Evolutionary conservation across 2,113 vertebrate species (phyloP).

Genomic region (Apodemus sylvaticus): DNA sequence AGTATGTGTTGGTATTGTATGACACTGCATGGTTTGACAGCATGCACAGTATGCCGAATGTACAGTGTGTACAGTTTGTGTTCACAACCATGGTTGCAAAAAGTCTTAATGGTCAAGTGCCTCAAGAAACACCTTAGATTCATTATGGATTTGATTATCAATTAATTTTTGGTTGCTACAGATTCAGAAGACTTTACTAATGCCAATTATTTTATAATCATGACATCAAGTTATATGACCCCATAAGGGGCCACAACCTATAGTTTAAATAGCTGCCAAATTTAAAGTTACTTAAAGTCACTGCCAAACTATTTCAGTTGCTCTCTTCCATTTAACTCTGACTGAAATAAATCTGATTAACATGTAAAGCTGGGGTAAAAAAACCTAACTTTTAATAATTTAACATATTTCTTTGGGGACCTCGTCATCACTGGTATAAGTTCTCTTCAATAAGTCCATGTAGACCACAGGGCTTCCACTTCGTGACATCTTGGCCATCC

Average conservation of each 20-base stretch:
- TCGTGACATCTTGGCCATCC: neutral
- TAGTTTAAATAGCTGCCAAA: neutral
- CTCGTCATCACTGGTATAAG: constrained; percentile 6
- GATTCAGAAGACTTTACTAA: neutral
- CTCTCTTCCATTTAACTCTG: neutral
- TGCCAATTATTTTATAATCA: neutral
- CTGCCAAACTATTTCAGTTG: neutral
- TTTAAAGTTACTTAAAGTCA: neutral
- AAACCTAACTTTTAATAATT: constrained; percentile 3
- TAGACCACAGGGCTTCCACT: neutral
- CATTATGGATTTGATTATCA: neutral
- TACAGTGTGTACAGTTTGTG: neutral
- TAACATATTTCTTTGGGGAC: neutral
- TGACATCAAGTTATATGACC: neutral
- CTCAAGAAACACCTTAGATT: neutral
- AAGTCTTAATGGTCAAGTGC: neutral
- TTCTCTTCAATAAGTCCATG: neutral
- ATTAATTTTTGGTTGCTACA: neutral
- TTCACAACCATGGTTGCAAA: neutral
- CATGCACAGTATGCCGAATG: neutral
- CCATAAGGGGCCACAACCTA: neutral
- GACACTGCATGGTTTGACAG: neutral
- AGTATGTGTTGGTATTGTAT: neutral
- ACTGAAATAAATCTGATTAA: neutral
- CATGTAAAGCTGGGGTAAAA: neutral